Evolutionary conservation across 2,888 invertebrate genomes (phyloP).

Genomic region (Pharmacophagus antenor): DNA sequence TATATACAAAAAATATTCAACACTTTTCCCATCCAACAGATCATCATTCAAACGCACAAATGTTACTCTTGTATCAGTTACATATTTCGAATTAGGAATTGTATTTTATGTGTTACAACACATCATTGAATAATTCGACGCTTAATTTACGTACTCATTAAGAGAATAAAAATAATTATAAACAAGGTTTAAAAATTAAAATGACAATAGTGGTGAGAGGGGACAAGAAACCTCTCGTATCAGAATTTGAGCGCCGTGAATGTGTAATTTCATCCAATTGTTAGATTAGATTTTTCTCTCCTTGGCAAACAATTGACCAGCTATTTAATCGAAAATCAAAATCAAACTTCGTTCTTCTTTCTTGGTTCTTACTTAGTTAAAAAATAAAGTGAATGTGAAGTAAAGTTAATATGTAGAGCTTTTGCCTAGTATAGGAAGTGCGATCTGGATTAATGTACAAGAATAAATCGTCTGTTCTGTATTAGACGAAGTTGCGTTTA

Average conservation of each 20-base stretch:
- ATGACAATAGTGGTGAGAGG: constrained; percentile 53
- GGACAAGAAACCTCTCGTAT: constrained; percentile 41
- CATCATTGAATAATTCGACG: not conserved
- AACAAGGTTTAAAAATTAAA: constrained; percentile 40
- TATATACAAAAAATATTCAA: constrained; percentile 15
- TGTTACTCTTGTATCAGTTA: not conserved
- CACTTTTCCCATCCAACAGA: constrained; percentile 28
- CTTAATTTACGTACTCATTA: constrained; percentile 1
- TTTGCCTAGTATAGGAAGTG: no score
- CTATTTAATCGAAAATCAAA: constrained; percentile 33
- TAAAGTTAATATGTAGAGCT: no score
- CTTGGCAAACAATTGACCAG: constrained; percentile 37
- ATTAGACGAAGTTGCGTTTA: not conserved
- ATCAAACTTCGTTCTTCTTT: no score
- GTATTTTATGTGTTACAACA: constrained; percentile 4
- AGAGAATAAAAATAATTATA: constrained; percentile 37
- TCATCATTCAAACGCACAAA: constrained; percentile 21
- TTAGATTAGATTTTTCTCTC: constrained; percentile 47
- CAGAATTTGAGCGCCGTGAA: constrained; percentile 55
- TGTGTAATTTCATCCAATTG: constrained; percentile 70
- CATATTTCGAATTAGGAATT: constrained; percentile 3
- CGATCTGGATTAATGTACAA: no score
- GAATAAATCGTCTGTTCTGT: not conserved
- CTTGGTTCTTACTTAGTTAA: no score
- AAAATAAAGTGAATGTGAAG: no score